A percentile compares a stretch with the other conserved stretches of the same genome.
Evolutionary conservation across 2,113 vertebrate species (phyloP).

Genomic region (Cathartes aura): DNA sequence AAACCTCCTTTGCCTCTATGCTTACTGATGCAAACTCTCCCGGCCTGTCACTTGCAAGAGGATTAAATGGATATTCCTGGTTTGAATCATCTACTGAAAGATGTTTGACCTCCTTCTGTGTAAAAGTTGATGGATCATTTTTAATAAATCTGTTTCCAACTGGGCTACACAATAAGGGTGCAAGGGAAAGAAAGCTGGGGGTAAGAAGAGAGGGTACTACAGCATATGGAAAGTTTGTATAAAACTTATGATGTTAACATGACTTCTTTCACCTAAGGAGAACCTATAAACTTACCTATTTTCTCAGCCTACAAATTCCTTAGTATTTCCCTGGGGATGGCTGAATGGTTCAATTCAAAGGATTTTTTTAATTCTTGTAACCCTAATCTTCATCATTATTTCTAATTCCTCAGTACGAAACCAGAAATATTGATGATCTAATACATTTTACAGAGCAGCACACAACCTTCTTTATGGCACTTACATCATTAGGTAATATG

Average conservation of each 20-base stretch:
- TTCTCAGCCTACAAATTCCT: conserved; percentile 77
- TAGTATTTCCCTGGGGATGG: conserved; percentile 66
- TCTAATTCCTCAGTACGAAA: conserved; percentile 79
- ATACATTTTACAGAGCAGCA: conserved; percentile 76
- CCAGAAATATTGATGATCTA: conserved; percentile 82
- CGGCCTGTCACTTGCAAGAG: neutral
- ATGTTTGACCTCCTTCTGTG: conserved; percentile 32
- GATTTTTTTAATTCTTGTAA: conserved; percentile 79
- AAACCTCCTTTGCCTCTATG: neutral
- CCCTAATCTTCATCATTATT: conserved; percentile 81
- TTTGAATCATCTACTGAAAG: conserved; percentile 35
- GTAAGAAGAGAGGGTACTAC: neutral
- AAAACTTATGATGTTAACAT: conserved; percentile 76
- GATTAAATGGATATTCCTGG: conserved; percentile 28
- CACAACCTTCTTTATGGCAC: conserved; percentile 76
- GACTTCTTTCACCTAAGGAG: conserved; percentile 77
- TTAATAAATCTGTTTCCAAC: conserved; percentile 64
- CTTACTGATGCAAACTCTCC: neutral
- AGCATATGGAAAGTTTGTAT: conserved; percentile 76
- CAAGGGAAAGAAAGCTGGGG: neutral
- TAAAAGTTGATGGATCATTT: conserved; percentile 32
- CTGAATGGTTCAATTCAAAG: conserved; percentile 78
- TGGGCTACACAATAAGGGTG: conserved; percentile 58
- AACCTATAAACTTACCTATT: conserved; percentile 72
- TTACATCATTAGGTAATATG: conserved; percentile 80